phyloP scores from a whole-genome alignment of 2,113 vertebrate genomes.

The Brienomyrus brachyistius region DNA sequence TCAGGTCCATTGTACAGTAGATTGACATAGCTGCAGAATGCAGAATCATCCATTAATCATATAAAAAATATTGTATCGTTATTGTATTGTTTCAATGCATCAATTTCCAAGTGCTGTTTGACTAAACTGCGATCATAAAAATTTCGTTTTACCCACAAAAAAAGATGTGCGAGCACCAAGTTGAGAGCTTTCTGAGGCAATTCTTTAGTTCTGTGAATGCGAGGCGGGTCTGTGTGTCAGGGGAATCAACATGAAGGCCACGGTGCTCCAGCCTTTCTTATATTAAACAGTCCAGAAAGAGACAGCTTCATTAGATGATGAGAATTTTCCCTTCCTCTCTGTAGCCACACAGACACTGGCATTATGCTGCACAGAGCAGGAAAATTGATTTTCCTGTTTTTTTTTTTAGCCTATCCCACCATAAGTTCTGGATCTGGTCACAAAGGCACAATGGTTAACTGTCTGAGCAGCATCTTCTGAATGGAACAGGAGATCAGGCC shows the following conservation, averaged over 20 bases:
- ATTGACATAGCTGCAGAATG: not conserved
- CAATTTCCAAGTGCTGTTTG: not conserved
- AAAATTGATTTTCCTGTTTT: not conserved
- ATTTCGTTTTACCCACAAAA: not conserved
- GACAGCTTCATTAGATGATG: not conserved
- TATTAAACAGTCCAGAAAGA: not conserved
- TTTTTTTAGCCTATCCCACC: not conserved
- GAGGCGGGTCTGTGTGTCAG: not conserved
- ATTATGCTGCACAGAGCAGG: not conserved
- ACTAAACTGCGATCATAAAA: not conserved
- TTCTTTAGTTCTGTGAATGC: not conserved
- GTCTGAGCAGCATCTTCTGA: not conserved
- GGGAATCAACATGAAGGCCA: not conserved
- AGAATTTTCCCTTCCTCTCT: not conserved
- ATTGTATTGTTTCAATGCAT: not conserved
- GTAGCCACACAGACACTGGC: not conserved
- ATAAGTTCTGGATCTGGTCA: not conserved
- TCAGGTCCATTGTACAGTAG: not conserved
- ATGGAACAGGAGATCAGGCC: not conserved
- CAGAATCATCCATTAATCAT: not conserved
- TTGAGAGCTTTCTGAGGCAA: not conserved
- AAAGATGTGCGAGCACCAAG: not conserved
- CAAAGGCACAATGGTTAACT: not conserved
- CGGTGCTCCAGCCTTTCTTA: not conserved
- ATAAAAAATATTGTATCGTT: not conserved